Evolutionary conservation across 2,888 invertebrate genomes (phyloP).

Genomic region (Platycheirus albimanus): DNA sequence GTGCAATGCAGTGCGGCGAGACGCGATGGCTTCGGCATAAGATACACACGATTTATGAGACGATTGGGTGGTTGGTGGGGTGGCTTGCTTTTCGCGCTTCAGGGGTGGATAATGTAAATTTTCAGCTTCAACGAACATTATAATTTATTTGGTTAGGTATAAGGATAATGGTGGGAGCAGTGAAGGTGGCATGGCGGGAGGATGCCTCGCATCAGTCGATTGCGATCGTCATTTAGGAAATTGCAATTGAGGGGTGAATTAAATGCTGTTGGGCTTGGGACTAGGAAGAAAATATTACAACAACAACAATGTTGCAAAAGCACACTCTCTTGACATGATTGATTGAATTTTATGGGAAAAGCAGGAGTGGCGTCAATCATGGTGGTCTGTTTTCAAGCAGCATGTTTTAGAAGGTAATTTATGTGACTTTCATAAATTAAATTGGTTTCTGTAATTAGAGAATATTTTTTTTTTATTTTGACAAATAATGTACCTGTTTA

Average conservation of each 20-base stretch:
- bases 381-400: conserved; percentile 1
- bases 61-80: conserved; percentile 41
- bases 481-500: neutral
- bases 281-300: neutral
- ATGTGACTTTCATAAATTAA: conserved; percentile 24
- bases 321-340: conserved; percentile 29
- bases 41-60: conserved; percentile 64
- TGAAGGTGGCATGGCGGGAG: neutral
- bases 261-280: conserved; percentile 34
- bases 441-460: conserved; percentile 17
- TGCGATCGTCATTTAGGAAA: conserved; percentile 69
- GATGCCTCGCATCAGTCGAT: conserved; percentile 33
- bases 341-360: conserved; percentile 39
- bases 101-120: conserved; percentile 67
- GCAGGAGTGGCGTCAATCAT: conserved; percentile 37
- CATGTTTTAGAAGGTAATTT: conserved; percentile 22
- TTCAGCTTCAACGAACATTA: conserved; percentile 69
- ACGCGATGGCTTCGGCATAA: conserved; percentile 33
- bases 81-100: neutral
- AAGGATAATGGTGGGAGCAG: neutral
- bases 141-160: conserved; percentile 72
- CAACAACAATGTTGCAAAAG: neutral
- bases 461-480: conserved; percentile 20
- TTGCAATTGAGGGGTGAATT: conserved; percentile 56
- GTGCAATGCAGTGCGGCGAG: conserved; percentile 14